Evolutionary conservation across 2,888 invertebrate genomes (phyloP).

Genomic region (Spisula solida): DNA sequence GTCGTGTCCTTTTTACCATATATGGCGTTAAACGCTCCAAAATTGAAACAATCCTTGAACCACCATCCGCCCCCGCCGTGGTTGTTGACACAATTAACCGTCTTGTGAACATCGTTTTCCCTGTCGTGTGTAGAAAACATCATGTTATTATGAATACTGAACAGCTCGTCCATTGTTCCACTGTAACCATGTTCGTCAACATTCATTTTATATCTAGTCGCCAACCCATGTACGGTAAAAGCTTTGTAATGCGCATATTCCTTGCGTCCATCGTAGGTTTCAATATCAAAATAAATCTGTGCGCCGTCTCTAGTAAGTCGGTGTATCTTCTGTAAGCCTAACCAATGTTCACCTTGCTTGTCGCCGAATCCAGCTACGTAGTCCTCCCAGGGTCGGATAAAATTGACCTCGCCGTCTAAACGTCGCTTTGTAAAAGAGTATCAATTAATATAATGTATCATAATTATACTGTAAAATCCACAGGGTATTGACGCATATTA

Average conservation of each 20-base stretch:
- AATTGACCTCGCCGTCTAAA: conserved; percentile 52
- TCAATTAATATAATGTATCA: not conserved
- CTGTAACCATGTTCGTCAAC: conserved; percentile 88
- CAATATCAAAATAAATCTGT: conserved; percentile 59
- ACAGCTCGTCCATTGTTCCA: conserved; percentile 47
- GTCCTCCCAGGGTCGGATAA: conserved; percentile 59
- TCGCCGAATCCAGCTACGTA: conserved; percentile 62
- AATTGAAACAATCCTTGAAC: conserved; percentile 50
- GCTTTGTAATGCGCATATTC: conserved; percentile 56
- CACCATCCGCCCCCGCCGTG: conserved; percentile 54
- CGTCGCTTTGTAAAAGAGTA: conserved; percentile 41
- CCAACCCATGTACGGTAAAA: conserved; percentile 54
- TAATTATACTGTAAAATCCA: too few relatives aligned
- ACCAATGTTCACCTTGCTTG: conserved; percentile 56
- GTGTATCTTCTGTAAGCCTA: conserved; percentile 63
- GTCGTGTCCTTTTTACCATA: conserved; percentile 48
- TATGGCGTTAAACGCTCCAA: conserved; percentile 57
- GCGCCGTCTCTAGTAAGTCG: conserved; percentile 54
- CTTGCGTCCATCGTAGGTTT: conserved; percentile 49
- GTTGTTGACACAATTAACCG: conserved; percentile 15
- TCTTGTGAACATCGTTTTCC: conserved; percentile 46
- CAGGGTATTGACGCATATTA: too few relatives aligned
- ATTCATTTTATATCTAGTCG: conserved; percentile 62
- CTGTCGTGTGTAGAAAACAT: conserved; percentile 61
- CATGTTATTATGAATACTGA: conserved; percentile 59